Base-by-base conservation (phyloP, 2,888 invertebrate species). In the Ennomos quercinarius region DNA sequence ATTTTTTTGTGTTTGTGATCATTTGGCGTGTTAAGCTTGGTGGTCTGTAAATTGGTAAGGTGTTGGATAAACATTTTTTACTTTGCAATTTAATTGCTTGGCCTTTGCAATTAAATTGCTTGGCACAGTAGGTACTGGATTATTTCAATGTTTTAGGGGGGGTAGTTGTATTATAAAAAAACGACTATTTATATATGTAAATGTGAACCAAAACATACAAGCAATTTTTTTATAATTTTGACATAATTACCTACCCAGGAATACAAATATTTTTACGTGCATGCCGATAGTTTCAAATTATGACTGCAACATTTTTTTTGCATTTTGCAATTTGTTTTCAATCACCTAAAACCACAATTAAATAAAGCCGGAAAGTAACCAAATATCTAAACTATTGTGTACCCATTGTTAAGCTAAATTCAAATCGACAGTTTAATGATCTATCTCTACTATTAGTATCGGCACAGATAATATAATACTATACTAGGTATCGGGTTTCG, bases 371-470 rank as follows among this genome's bases (percentile, higher is more conserved):
- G 87, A 89, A 83, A 77, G 90, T 87, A 90, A 90, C 67, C 38
- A 50, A 74, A 90, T 88, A 87, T 68, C 80, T 77, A 83, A 85
- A 85, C 73, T 72, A 85, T 70, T 70, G 63, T 76, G 73, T 74
- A 70, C 59, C 73, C 70, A 80, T 86, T 86, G 83, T 85, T 61
- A 63, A 61, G 56, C 51, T 67, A 83, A 86, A 90, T 81, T 76
- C 67, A 78, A 61, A 76, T 66, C 54, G 89, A 90, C 90, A 80
- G 78, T 80, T 84, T 83, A 90, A 89, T 88, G 78, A 84, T 79
- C 81, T 86, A 74, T 69, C 72, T 70, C 56, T 52, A 47, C 50
- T 50, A 43, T 53, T 47, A 66, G 70, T 81, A 76, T 87, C n/a
- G n/a, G n/a, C n/a, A n/a, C n/a, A n/a, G n/a, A n/a, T n/a, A n/a